These are phyloP conservation scores for Myotis pilosus DNA, from an alignment of 2,797 vertebrate genomes.

Conservation along the genomic window DNA sequence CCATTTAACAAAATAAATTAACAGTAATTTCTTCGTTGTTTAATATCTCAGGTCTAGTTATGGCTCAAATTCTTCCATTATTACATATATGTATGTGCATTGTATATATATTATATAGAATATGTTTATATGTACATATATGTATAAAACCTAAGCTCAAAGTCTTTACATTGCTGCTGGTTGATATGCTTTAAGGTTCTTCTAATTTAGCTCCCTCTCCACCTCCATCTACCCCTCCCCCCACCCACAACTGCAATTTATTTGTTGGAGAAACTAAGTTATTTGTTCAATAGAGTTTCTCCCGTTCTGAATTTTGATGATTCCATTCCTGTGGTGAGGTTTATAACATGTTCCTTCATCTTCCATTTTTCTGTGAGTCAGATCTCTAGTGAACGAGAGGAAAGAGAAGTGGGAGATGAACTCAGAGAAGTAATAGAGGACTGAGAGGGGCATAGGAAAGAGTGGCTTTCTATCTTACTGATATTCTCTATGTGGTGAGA, in stretches of 20 bases:
- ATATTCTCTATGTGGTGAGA: not conserved
- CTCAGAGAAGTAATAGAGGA: not conserved
- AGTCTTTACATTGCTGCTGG: not conserved
- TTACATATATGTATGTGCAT: not conserved
- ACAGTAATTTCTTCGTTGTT: not conserved
- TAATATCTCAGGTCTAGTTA: not conserved
- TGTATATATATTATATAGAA: not conserved
- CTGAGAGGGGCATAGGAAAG: not conserved
- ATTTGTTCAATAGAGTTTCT: not conserved
- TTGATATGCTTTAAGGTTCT: not conserved
- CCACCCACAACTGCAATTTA: not conserved
- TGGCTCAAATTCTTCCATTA: not conserved
- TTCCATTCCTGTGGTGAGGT: not conserved
- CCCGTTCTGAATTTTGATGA: not conserved
- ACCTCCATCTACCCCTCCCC: not conserved
- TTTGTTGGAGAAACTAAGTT: not conserved
- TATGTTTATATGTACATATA: not conserved
- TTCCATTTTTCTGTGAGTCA: not conserved
- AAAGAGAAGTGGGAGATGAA: not conserved
- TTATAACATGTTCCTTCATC: not conserved
- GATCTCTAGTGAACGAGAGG: not conserved
- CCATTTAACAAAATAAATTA: slow-evolving; percentile 38
- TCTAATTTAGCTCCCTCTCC: not conserved
- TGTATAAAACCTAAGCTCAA: not conserved
- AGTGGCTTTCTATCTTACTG: not conserved